phyloP scores from a whole-genome alignment of 1,140 invertebrate genomes.

The Stegodyphus dumicola region DNA sequence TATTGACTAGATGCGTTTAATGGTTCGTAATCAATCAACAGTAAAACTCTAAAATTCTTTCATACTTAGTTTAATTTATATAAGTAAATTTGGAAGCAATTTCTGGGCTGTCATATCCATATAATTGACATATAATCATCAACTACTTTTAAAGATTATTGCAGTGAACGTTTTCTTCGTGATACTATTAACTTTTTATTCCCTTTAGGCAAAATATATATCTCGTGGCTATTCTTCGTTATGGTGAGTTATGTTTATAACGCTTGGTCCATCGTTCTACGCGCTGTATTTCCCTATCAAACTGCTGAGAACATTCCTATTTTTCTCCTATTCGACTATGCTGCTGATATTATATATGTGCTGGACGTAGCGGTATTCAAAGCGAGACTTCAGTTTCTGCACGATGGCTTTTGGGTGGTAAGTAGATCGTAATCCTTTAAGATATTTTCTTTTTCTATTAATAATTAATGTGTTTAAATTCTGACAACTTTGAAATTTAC shows the following conservation, averaged over 20 bases:
- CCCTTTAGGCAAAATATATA: slow-evolving; percentile 71
- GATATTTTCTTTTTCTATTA: too few species aligned
- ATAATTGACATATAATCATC: too few species aligned
- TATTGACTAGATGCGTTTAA: too few species aligned
- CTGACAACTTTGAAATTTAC: too few species aligned
- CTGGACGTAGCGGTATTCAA: slow-evolving; percentile 86
- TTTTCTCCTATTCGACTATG: slow-evolving; percentile 85
- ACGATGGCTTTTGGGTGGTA: slow-evolving; percentile 81
- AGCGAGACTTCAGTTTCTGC: slow-evolving; percentile 79
- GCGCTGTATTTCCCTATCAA: slow-evolving; percentile 87
- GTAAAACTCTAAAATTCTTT: too few species aligned
- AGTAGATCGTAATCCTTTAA: background rate
- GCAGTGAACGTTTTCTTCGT: too few species aligned
- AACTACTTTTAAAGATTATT: too few species aligned
- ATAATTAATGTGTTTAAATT: too few species aligned
- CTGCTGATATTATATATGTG: slow-evolving; percentile 85
- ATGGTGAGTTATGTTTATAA: slow-evolving; percentile 88
- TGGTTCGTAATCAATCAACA: too few species aligned
- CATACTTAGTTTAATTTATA: too few species aligned
- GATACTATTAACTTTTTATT: background rate
- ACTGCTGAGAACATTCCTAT: slow-evolving; percentile 75
- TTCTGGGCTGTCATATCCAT: too few species aligned
- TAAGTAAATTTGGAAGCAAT: too few species aligned
- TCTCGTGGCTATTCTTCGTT: slow-evolving; percentile 85
- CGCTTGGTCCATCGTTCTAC: slow-evolving; percentile 84